Evolutionary conservation across 37 sponge, comb jelly and placozoan genomes (phyloP).

Genomic region (Amphimedon queenslandica): DNA sequence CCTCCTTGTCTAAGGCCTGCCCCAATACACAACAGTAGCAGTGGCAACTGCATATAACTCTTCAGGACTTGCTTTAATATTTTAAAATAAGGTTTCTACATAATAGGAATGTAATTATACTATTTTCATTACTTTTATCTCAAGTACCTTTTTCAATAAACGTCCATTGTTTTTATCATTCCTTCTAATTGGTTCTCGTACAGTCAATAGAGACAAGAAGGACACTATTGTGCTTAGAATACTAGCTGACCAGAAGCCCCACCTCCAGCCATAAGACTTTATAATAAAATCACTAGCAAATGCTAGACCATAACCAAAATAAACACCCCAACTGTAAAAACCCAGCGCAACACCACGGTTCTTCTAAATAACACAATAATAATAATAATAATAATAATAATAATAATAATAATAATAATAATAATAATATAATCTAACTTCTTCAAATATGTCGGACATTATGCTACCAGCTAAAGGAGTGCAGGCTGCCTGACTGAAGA

Average conservation of each 20-base stretch:
- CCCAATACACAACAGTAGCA: conserved; percentile 64
- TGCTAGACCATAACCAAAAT: conserved; percentile 70
- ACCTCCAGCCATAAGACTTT: conserved; percentile 47
- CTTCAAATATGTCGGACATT: conserved; percentile 57
- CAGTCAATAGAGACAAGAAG: conserved; percentile 40
- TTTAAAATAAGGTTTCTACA: background rate
- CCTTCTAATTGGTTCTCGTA: conserved; percentile 54
- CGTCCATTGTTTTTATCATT: background rate
- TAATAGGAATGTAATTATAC: background rate
- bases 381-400: background rate
- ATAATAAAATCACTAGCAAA: conserved; percentile 60
- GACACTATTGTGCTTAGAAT: conserved; percentile 51
- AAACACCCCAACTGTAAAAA: conserved; percentile 72
- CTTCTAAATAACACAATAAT: conserved; percentile 15
- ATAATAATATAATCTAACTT: conserved; percentile 10
- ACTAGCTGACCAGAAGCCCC: conserved; percentile 57
- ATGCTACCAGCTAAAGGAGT: conserved; percentile 75
- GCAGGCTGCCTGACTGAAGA: conserved; percentile 65
- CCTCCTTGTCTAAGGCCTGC: conserved; percentile 70
- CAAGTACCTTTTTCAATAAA: background rate
- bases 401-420: background rate
- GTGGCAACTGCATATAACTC: conserved; percentile 32
- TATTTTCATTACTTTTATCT: background rate
- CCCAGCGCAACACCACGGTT: conserved; percentile 66
- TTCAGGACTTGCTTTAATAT: background rate